These are phyloP conservation scores for Thunnus maccoyii DNA, from an alignment of 2,113 vertebrate species.

Conservation along the genomic window DNA sequence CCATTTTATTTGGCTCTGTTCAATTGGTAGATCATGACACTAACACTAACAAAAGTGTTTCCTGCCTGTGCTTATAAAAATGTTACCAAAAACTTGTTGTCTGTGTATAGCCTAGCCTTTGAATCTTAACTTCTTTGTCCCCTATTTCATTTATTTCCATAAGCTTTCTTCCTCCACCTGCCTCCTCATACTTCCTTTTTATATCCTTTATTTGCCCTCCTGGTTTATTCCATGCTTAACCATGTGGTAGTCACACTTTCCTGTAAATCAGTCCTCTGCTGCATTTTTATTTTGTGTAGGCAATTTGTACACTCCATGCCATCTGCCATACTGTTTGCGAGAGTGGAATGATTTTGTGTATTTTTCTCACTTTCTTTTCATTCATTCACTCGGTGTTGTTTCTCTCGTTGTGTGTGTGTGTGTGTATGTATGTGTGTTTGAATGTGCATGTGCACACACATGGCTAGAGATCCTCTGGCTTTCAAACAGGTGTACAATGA, in stretches of 20 bases:
- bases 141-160: background rate
- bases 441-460: constrained; percentile 8
- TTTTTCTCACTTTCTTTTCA: constrained; percentile 7
- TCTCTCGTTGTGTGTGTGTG: constrained; percentile 6
- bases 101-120: background rate
- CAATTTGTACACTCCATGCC: background rate
- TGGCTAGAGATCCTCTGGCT: constrained; percentile 45
- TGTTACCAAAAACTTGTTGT: background rate
- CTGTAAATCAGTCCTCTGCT: constrained; percentile 13
- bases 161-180: background rate
- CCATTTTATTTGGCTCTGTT: constrained; percentile 44
- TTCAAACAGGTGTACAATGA: constrained; percentile 79
- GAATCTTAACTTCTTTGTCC: background rate
- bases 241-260: background rate
- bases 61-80: background rate
- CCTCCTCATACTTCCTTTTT: background rate
- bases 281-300: background rate
- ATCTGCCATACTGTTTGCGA: constrained; percentile 31
- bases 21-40: constrained; percentile 37
- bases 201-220: background rate
- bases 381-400: constrained; percentile 12
- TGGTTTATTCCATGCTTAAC: constrained; percentile 8
- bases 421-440: background rate
- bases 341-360: background rate
- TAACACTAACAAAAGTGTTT: constrained; percentile 9